Base-by-base conservation (phyloP, 2,113 vertebrate genomes). In the Pluvianellus socialis region DNA sequence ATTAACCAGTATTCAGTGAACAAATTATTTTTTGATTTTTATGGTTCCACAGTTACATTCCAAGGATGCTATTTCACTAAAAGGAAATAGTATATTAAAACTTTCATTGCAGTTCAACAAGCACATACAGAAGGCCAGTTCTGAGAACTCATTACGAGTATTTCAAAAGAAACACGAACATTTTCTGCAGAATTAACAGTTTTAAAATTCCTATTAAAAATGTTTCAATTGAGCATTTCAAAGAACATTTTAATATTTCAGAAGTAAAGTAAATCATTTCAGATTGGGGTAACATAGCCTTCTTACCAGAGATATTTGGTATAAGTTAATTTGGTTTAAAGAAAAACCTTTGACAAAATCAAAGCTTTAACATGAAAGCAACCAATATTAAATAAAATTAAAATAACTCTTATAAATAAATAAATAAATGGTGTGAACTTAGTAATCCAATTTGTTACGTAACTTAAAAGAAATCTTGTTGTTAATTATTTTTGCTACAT, bases 351-450 rank as follows among this genome's bases (percentile, higher is more conserved):
- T 63, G 68, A 91, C 56, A 82, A 92, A 96, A 87, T 91, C 91
- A 89, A 92, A 94, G 84, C 24, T 82, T 86, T 91, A 65, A 12
- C 65, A 91, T 95, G 44, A 91, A 96, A 92, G 47, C 33, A 65
- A 35, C 14, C 13, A 79, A 70, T 67, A 74, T 13, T 75, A 10
- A 35, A 75, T 26, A 77, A 97, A 96, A 35, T 79, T 26, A 77
- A 97, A 96, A 89, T 61, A 79, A 40, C 14, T 16, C 28, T 55
- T 24, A 88, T 65, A 92, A 85, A 94, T 90, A 94, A 94, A 91
- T 88, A 90, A 94, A 90, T 81, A 77, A 86, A 79, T 73, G 4
- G 4, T 9, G 63, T 38, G 1, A 47, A 65, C n/a, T 75, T 61
- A 82, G 21, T 72, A 71, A 91, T 85, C 66, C 27, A 75, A 40